phyloP scores from a whole-genome alignment of 2,797 vertebrate genomes.

The Rhyacichthys aspro region DNA sequence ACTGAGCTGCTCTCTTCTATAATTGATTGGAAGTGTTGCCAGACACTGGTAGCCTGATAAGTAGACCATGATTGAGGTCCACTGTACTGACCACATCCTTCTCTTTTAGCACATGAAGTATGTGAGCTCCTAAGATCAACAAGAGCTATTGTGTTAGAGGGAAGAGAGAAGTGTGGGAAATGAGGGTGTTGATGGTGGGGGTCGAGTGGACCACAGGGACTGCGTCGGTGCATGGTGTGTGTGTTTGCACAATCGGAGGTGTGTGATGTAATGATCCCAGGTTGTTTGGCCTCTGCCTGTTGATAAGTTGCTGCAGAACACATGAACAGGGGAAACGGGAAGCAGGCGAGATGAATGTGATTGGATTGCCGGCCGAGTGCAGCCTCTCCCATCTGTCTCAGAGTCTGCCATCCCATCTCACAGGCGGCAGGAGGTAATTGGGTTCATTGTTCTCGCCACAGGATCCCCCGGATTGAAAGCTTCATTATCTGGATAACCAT shows the following conservation, averaged over 20 bases:
- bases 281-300: constrained; percentile 78
- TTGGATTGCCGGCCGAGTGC: constrained; percentile 84
- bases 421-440: constrained; percentile 87
- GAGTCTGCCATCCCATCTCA: constrained; percentile 87
- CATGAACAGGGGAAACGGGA: constrained; percentile 72
- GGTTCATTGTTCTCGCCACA: constrained; percentile 89
- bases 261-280: constrained; percentile 75
- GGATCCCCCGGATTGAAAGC: constrained; percentile 87
- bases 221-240: constrained; percentile 38
- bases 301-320: constrained; percentile 82
- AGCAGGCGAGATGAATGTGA: constrained; percentile 84
- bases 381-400: constrained; percentile 87
- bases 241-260: constrained; percentile 49
- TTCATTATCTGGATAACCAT: constrained; percentile 90
- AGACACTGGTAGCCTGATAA: constrained; percentile 56
- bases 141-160: constrained; percentile 30
- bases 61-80: constrained; percentile 63
- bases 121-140: constrained; percentile 49
- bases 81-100: constrained; percentile 42
- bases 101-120: constrained; percentile 47
- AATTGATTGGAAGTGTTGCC: constrained; percentile 66
- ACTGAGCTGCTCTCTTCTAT: constrained; percentile 31
- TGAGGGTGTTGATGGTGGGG: constrained; percentile 10
- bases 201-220: constrained; percentile 50
- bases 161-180: constrained; percentile 33